phyloP scores from a whole-genome alignment of 2,797 vertebrate species.

The Syncerus caffer region DNA sequence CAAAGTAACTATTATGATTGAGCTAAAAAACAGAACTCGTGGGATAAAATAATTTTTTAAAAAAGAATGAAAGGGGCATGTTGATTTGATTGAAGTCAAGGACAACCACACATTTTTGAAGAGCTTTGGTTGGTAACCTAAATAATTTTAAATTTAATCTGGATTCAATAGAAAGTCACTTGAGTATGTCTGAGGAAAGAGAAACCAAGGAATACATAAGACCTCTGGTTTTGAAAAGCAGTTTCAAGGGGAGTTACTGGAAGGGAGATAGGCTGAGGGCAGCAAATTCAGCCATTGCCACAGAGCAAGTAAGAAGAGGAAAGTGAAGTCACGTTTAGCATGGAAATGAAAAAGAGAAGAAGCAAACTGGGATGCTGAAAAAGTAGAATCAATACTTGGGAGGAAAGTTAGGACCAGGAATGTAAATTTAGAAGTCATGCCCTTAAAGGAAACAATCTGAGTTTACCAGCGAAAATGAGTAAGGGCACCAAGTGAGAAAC shows the following conservation, averaged over 20 bases:
- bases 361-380: not conserved
- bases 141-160: constrained; percentile 1
- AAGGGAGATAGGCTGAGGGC: not conserved
- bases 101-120: not conserved
- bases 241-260: too few species aligned
- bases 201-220: not conserved
- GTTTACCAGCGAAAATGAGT: not conserved
- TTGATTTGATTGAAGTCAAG: not conserved
- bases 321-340: not conserved
- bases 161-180: not conserved
- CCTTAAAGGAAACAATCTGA: not conserved
- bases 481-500: not conserved
- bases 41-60: not conserved
- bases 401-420: not conserved
- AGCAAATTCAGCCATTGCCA: not conserved
- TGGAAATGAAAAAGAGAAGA: not conserved
- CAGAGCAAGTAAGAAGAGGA: not conserved
- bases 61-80: not conserved
- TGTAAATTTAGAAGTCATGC: not conserved
- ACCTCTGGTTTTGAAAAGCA: not conserved
- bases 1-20: not conserved
- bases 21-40: not conserved
- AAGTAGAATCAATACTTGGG: not conserved
- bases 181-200: not conserved
- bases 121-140: not conserved